These are phyloP conservation scores for Smithornis capensis DNA, from an alignment of 2,113 vertebrate genomes.

Conservation along the genomic window DNA sequence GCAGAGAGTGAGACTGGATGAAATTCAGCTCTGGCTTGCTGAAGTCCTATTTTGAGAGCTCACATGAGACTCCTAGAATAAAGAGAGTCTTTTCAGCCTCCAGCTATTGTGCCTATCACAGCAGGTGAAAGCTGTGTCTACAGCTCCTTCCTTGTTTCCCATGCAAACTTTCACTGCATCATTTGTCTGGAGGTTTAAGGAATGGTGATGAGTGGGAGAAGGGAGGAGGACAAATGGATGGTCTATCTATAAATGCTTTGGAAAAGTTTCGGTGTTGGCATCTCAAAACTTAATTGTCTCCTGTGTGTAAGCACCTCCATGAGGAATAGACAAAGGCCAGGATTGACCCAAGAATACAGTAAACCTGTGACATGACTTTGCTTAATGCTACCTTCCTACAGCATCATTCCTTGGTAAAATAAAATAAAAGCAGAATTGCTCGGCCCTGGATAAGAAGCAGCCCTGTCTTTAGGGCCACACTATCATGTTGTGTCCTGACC, in stretches of 20 bases:
- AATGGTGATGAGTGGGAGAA: not conserved
- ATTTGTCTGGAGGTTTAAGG: not conserved
- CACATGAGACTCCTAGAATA: not conserved
- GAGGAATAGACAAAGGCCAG: not conserved
- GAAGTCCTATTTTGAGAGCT: conserved; percentile 19
- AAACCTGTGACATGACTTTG: not conserved
- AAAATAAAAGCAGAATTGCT: not conserved
- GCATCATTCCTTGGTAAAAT: not conserved
- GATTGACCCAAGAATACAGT: not conserved
- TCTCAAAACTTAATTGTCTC: not conserved
- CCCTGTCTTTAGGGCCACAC: not conserved
- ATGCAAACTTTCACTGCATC: not conserved
- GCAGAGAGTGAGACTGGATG: not conserved
- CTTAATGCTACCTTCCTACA: not conserved
- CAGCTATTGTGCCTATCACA: not conserved
- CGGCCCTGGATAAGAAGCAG: not conserved
- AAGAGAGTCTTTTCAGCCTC: not conserved
- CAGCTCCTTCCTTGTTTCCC: not conserved
- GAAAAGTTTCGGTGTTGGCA: not conserved
- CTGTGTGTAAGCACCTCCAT: not conserved
- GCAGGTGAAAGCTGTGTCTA: not conserved
- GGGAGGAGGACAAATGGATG: not conserved
- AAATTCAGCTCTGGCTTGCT: conserved; percentile 33
- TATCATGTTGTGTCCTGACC: not conserved
- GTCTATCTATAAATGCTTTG: not conserved